These are phyloP conservation scores for Cisticola juncidis DNA, from an alignment of 2,113 vertebrate genomes.

Conservation along the genomic window DNA sequence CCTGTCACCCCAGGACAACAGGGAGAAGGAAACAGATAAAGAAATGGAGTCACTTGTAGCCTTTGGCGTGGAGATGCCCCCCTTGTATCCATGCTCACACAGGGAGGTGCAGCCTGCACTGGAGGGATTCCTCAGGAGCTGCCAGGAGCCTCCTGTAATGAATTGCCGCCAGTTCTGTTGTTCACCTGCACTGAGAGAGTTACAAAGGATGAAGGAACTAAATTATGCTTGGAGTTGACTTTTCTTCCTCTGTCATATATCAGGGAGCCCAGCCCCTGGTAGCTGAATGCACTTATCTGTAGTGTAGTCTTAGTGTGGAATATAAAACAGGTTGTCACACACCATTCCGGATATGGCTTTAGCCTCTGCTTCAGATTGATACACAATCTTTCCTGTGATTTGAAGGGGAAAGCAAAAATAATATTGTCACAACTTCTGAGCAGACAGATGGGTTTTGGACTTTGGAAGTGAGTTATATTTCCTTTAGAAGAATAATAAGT, in stretches of 20 bases:
- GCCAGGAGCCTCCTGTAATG: not conserved
- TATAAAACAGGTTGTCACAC: constrained; percentile 11
- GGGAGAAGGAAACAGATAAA: no score
- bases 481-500: constrained; percentile 59
- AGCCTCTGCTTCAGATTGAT: constrained; percentile 6
- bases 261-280: not conserved
- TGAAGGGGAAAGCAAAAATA: constrained; percentile 56
- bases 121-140: not conserved
- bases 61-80: not conserved
- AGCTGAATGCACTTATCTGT: not conserved
- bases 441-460: constrained; percentile 9
- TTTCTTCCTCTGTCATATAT: not conserved
- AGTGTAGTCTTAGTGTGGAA: not conserved
- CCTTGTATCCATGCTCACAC: rapidly evolving
- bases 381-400: constrained; percentile 37
- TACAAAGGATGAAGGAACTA: not conserved
- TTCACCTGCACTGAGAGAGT: not conserved
- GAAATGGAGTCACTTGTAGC: rapidly evolving
- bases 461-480: constrained; percentile 34
- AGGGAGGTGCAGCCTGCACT: not conserved
- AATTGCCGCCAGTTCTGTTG: not conserved
- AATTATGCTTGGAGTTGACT: not conserved
- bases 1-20: not conserved
- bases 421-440: constrained; percentile 46
- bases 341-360: not conserved